phyloP scores from a whole-genome alignment of 2,888 invertebrate species.

The Synanthedon tipuliformis region DNA sequence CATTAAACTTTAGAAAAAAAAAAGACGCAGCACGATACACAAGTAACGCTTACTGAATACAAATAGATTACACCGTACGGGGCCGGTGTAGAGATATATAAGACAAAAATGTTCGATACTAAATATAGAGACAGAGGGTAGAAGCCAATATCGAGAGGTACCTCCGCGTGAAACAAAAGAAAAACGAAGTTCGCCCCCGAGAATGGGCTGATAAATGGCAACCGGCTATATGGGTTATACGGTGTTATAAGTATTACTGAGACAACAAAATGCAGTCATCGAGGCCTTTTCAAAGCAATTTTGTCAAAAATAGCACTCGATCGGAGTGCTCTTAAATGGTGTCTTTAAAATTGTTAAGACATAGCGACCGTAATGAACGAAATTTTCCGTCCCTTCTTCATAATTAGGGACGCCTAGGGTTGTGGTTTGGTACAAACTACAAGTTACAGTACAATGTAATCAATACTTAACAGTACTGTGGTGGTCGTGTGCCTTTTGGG shows the following conservation, averaged over 20 bases:
- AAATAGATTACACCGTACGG: too few relatives aligned
- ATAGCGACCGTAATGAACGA: constrained; percentile 35
- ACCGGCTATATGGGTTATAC: constrained; percentile 10
- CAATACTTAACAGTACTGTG: too few relatives aligned
- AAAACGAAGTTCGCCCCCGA: constrained; percentile 16
- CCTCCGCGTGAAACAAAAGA: constrained; percentile 35
- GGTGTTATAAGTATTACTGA: neutral
- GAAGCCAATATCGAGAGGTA: constrained; percentile 14
- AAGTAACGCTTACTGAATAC: too few relatives aligned
- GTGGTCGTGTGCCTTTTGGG: too few relatives aligned
- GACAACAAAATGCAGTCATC: neutral
- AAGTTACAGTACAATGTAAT: neutral
- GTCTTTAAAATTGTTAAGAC: constrained; percentile 44
- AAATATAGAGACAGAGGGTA: constrained; percentile 24
- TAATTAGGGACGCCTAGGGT: constrained; percentile 11
- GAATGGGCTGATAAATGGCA: constrained; percentile 30
- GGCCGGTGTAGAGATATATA: constrained; percentile 8
- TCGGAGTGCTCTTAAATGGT: constrained; percentile 41
- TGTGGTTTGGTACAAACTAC: constrained; percentile 12
- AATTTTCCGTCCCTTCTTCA: constrained; percentile 23
- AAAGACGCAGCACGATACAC: too few relatives aligned
- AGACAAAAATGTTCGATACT: constrained; percentile 26
- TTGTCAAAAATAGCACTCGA: constrained; percentile 28
- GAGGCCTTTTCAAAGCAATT: constrained; percentile 2
- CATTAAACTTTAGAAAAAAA: too few relatives aligned